Evolutionary conservation across 2,797 vertebrate species (phyloP).

Genomic region (Adelosebastes latens): DNA sequence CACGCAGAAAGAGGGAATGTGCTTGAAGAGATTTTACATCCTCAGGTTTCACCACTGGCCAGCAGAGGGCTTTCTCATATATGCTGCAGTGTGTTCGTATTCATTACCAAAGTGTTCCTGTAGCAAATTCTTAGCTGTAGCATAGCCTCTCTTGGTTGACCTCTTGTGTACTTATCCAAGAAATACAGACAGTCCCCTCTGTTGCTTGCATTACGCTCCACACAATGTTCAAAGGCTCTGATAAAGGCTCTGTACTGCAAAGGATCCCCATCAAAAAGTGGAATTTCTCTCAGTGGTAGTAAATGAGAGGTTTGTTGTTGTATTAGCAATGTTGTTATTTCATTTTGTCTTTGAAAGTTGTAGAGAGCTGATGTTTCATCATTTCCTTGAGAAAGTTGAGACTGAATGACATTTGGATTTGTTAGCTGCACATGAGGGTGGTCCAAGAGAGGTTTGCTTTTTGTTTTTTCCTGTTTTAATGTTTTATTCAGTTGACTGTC

Average conservation of each 20-base stretch:
- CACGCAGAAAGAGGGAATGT: not conserved
- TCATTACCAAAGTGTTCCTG: not conserved
- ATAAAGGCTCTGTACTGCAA: conserved; percentile 23
- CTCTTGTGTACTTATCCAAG: not conserved
- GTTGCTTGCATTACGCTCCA: conserved; percentile 2
- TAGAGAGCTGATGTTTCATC: not conserved
- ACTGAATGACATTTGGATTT: not conserved
- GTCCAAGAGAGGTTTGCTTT: not conserved
- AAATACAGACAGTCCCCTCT: conserved; percentile 19
- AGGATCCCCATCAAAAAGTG: conserved; percentile 26
- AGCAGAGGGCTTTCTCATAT: conserved; percentile 16
- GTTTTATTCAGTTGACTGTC: too few relatives aligned
- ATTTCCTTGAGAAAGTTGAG: not conserved
- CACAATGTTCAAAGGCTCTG: conserved; percentile 30
- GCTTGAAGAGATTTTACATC: not conserved
- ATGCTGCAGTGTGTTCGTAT: conserved; percentile 16
- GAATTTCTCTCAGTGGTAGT: conserved; percentile 26
- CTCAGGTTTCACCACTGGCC: not conserved
- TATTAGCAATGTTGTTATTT: conserved; percentile 22
- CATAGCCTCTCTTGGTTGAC: conserved; percentile 10
- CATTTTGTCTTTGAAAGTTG: conserved; percentile 18
- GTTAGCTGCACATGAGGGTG: not conserved
- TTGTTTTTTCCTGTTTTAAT: not conserved
- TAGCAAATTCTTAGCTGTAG: conserved; percentile 6
- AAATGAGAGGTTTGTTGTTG: conserved; percentile 13